Evolutionary conservation across 2,113 vertebrate species (phyloP).

Genomic region (Trinectes maculatus): DNA sequence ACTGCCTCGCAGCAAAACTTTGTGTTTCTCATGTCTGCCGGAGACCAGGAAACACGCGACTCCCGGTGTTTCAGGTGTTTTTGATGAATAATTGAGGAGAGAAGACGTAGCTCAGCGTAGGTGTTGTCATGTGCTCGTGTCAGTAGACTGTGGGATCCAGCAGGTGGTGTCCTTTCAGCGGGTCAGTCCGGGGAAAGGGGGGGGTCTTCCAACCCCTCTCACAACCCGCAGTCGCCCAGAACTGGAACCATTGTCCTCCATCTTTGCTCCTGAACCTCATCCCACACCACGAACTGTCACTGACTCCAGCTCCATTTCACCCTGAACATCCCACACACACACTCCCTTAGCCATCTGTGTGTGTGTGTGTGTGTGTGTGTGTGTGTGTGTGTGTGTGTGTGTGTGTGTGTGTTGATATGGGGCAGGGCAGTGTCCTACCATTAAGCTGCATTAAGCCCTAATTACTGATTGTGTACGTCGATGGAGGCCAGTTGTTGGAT

Average conservation of each 20-base stretch:
- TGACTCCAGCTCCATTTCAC: too few species aligned
- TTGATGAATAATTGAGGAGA: background rate
- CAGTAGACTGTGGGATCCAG: slow-evolving; percentile 84
- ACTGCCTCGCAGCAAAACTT: slow-evolving; percentile 72
- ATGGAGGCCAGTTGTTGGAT: slow-evolving; percentile 88
- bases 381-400: slow-evolving; percentile 30
- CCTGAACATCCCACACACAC: too few species aligned
- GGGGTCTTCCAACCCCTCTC: background rate
- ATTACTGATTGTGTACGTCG: slow-evolving; percentile 92
- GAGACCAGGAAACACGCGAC: slow-evolving; percentile 33
- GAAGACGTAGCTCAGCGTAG: slow-evolving; percentile 9
- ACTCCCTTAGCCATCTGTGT: too few species aligned
- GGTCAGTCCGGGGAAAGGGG: slow-evolving; percentile 85
- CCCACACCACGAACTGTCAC: slow-evolving; percentile 29
- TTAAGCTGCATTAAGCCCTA: slow-evolving; percentile 94
- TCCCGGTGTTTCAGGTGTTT: slow-evolving; percentile 36
- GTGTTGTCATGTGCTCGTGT: slow-evolving; percentile 39
- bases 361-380: slow-evolving; percentile 56
- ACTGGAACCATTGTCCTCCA: too few species aligned
- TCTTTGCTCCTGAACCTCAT: too few species aligned
- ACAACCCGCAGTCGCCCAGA: slow-evolving; percentile 39
- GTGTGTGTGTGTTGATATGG: slow-evolving; percentile 30
- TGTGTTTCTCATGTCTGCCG: slow-evolving; percentile 56
- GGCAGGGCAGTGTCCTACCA: slow-evolving; percentile 71
- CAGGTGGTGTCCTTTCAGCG: slow-evolving; percentile 92